phyloP scores from a whole-genome alignment of 2,797 vertebrate genomes.

The Lepilemur ruficaudatus region DNA sequence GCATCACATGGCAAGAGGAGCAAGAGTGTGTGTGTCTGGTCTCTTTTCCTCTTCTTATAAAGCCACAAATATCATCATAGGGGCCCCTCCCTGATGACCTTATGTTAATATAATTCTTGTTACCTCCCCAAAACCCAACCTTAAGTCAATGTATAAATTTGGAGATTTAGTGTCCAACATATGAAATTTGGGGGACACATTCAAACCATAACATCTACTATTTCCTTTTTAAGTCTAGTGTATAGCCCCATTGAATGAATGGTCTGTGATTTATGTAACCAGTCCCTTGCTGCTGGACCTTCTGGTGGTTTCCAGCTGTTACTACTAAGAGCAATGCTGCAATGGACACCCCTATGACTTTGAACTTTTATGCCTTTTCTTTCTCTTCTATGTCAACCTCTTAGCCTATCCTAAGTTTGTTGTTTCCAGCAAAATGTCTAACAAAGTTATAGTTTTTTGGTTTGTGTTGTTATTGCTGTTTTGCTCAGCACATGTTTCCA shows the following conservation, averaged over 20 bases:
- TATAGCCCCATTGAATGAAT: neutral
- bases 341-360: neutral
- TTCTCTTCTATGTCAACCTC: neutral
- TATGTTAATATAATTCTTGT: neutral
- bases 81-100: neutral
- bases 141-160: too few relatives aligned
- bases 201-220: neutral
- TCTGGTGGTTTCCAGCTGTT: neutral
- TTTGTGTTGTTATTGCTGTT: neutral
- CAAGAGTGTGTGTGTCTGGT: neutral
- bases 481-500: neutral
- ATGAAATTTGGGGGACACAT: neutral
- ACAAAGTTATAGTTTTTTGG: neutral
- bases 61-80: neutral
- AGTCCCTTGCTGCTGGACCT: neutral
- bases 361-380: neutral
- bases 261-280: neutral
- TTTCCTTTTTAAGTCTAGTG: neutral
- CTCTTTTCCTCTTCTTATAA: neutral
- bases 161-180: neutral
- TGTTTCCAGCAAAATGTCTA: neutral
- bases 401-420: neutral
- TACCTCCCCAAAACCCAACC: neutral
- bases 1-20: neutral
- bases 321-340: neutral